A percentile compares a stretch with the other conserved stretches of the same genome.
Conservation (phyloP, 2,113 vertebrate species). For the Meles meles region DNA sequence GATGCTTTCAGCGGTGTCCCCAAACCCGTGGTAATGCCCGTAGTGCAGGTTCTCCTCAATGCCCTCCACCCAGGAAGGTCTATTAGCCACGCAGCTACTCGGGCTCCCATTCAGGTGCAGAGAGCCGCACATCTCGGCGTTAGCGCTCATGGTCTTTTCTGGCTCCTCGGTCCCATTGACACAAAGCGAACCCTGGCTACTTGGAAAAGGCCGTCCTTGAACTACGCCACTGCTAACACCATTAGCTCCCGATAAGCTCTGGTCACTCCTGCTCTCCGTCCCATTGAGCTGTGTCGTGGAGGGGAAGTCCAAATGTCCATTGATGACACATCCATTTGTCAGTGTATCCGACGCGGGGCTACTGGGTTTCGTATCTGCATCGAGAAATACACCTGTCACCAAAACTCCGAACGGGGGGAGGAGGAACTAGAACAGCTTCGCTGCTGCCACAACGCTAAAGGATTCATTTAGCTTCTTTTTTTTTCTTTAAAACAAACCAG, state of each 20-base stretch:
- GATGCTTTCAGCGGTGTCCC: constrained; percentile 96
- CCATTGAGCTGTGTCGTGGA: constrained; percentile 74
- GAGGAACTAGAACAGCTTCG: constrained; percentile 64
- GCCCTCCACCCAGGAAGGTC: constrained; percentile 85
- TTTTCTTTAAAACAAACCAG: constrained; percentile 5
- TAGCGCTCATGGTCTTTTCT: constrained; percentile 59
- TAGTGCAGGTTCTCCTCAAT: constrained; percentile 88
- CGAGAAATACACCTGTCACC: constrained; percentile 88
- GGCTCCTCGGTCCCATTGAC: constrained; percentile 68
- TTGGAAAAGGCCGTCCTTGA: constrained; percentile 56
- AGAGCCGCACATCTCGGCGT: constrained; percentile 89
- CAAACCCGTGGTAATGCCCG: constrained; percentile 96
- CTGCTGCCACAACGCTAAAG: constrained; percentile 17
- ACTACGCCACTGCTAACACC: constrained; percentile 31
- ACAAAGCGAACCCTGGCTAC: constrained; percentile 56
- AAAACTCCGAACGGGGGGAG: constrained; percentile 72
- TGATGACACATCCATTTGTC: constrained; percentile 85
- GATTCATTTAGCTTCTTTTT: not conserved
- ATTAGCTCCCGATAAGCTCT: constrained; percentile 66
- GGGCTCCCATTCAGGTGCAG: constrained; percentile 90
- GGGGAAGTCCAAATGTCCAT: constrained; percentile 81
- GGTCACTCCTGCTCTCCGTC: constrained; percentile 71
- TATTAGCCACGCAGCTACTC: constrained; percentile 84
- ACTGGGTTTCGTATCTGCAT: constrained; percentile 88
- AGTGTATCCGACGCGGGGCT: constrained; percentile 82